These are phyloP conservation scores for Furcula furcula DNA, from an alignment of 2,888 invertebrate genomes.

Conservation along the genomic window DNA sequence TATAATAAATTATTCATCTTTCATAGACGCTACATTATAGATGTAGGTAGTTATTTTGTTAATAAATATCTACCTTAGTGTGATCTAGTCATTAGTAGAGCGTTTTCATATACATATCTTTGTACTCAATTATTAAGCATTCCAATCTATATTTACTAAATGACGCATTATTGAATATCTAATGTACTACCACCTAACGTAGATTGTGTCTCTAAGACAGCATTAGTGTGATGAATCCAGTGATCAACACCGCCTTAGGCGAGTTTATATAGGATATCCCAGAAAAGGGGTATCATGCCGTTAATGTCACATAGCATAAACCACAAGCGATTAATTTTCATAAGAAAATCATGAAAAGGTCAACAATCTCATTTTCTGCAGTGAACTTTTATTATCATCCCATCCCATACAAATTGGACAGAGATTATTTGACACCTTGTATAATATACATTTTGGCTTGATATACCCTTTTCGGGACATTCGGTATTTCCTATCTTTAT, in stretches of 20 bases:
- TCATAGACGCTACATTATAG: constrained; percentile 20
- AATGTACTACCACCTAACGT: constrained; percentile 13
- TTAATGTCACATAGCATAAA: too few species aligned
- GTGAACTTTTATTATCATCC: too few species aligned
- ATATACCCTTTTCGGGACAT: too few species aligned
- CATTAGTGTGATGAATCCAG: constrained; percentile 17
- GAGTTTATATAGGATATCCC: too few species aligned
- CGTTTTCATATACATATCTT: constrained; percentile 61
- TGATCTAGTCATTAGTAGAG: constrained; percentile 56
- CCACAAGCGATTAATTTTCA: too few species aligned
- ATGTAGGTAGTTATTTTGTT: constrained; percentile 20
- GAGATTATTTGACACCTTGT: too few species aligned
- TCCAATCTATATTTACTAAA: constrained; percentile 57
- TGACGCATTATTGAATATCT: constrained; percentile 24
- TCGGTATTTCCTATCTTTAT: too few species aligned
- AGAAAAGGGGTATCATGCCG: too few species aligned
- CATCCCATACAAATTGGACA: too few species aligned
- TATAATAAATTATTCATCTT: constrained; percentile 18
- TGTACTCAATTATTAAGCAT: constrained; percentile 67
- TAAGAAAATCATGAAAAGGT: too few species aligned
- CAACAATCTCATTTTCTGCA: too few species aligned
- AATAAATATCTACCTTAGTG: constrained; percentile 31
- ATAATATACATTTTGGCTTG: too few species aligned
- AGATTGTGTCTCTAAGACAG: constrained; percentile 13
- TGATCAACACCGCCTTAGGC: constrained; percentile 21